A percentile compares a stretch with the other conserved stretches of the same genome.
Evolutionary conservation across 2,888 invertebrate species (phyloP).

Genomic region (Podotricha telesiphe): DNA sequence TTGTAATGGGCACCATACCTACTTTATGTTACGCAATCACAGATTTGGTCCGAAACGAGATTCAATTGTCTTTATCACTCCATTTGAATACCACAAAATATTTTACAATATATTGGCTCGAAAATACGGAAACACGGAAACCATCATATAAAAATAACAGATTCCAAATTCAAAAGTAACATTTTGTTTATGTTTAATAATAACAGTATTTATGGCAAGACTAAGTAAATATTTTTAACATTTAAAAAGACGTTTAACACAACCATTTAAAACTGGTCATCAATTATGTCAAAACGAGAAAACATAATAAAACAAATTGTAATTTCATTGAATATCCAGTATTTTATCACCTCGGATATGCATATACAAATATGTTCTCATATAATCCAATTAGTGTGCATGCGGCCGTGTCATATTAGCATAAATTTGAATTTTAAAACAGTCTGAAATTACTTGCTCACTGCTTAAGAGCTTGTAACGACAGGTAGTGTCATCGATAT

Average conservation of each 20-base stretch:
- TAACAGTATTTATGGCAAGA: no score
- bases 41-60: no score
- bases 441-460: slow-evolving; percentile 63
- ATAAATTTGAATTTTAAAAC: slow-evolving; percentile 77
- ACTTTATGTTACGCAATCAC: no score
- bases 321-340: slow-evolving; percentile 26
- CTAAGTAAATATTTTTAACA: background rate
- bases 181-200: no score
- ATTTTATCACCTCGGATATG: slow-evolving; percentile 48
- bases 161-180: no score
- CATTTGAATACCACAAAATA: no score
- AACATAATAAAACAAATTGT: slow-evolving; percentile 7
- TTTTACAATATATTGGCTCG: no score
- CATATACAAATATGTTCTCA: slow-evolving; percentile 48
- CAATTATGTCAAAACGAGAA: background rate
- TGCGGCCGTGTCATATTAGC: slow-evolving; percentile 69
- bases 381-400: slow-evolving; percentile 74
- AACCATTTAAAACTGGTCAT: background rate
- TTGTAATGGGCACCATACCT: no score
- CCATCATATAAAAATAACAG: no score
- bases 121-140: no score
- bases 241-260: slow-evolving; percentile 9
- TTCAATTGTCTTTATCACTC: no score
- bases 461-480: slow-evolving; percentile 48
- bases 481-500: slow-evolving; percentile 54